Evolutionary conservation across 2,888 invertebrate species (phyloP).

Genomic region (Nephrotoma guestfalica): DNA sequence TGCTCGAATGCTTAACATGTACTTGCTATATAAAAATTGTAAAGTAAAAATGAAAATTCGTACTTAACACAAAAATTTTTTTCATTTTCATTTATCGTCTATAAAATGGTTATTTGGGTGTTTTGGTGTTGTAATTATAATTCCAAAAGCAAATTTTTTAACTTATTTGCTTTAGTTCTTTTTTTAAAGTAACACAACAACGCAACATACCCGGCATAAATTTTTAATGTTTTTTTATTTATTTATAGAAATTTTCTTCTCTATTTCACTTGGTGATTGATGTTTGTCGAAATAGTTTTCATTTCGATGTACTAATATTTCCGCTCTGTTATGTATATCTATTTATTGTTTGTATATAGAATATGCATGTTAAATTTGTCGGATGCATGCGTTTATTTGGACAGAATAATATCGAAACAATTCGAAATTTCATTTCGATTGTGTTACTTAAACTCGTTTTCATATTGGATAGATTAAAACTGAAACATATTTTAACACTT

Average conservation of each 20-base stretch:
- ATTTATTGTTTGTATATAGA: not conserved
- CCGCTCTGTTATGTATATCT: not conserved
- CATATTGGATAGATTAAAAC: too few relatives aligned
- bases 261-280: not conserved
- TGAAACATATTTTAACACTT: too few relatives aligned
- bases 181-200: not conserved
- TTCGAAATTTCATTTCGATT: not conserved
- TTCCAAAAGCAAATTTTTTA: not conserved
- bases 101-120: not conserved
- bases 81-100: not conserved
- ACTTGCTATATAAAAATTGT: not conserved
- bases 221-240: not conserved
- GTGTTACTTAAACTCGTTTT: not conserved
- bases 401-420: not conserved
- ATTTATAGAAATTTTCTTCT: not conserved
- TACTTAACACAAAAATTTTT: not conserved
- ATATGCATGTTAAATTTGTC: not conserved
- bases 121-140: not conserved
- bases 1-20: not conserved
- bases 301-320: not conserved
- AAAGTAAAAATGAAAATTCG: not conserved
- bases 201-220: not conserved
- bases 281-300: not conserved
- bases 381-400: not conserved
- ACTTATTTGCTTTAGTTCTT: not conserved